Base-by-base conservation (phyloP, 2,797 vertebrate genomes). In the Sciaenops ocellatus region DNA sequence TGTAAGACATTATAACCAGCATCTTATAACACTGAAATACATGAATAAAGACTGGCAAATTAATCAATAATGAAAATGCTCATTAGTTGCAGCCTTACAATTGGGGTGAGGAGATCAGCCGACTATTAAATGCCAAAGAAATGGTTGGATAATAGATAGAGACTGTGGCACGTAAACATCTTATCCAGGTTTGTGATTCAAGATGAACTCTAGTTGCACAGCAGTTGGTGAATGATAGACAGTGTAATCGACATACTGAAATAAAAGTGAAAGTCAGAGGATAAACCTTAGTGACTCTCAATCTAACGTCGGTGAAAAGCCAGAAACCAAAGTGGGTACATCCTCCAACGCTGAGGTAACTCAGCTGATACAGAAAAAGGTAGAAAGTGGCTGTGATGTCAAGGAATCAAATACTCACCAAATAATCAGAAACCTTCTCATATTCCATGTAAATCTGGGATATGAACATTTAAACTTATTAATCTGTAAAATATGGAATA, bases 321-420 rank as follows among this genome's bases (percentile, higher is more conserved):
- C 64, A 56, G 5, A 56, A 69, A 69, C 22, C 61, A 44, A 51
- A 41, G n/a, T 26, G 50, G 24, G 24, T 48, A 34, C 46, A n/a
- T 50, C 26, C 12, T 38, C 12, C 13, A 51, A 12, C 18, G 6
- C 28, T 38, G 63, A 66, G 11, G 55, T 34, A 28, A 38, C 46
- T 15, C 20, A 48, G 44, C 30, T 22, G 67, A 69, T 15, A 18
- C 20, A 3, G 28, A n/a, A 15, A 15, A 48, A 26, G 22, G 1
- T 10, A 26, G 22, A 26, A 26, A 44, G 11, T 4, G 38, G 12
- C 38, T 18, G n/a, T 11, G 10, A 24, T 3, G 20, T 26, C 0
- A 10, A 28, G 44, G 10, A 42, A 13, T 50, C 20, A 50, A 50
- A n/a, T 20, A 24, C n/a, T 44, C n/a, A 22, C 12, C n/a, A 62